Evolutionary conservation across 1,140 invertebrate genomes (phyloP).

Genomic region (Drosophila arizonae): DNA sequence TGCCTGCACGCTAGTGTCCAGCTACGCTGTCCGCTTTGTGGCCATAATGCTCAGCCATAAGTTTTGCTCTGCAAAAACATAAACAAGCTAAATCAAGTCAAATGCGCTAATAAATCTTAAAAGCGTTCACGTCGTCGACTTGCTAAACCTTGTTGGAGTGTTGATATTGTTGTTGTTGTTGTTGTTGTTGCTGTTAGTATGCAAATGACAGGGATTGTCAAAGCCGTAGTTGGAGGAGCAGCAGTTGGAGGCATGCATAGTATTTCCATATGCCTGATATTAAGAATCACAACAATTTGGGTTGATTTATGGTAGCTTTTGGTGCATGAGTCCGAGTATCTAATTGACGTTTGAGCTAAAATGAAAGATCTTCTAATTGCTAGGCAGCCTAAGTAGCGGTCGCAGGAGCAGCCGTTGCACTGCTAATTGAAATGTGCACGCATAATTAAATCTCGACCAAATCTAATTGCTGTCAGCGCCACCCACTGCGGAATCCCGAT

Average conservation of each 20-base stretch:
- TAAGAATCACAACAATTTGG: conserved; percentile 55
- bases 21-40: conserved; percentile 67
- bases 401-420: conserved; percentile 19
- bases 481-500: conserved; percentile 34
- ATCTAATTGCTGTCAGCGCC: conserved; percentile 55
- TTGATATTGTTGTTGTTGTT: conserved; percentile 1
- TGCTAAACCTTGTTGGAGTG: conserved; percentile 13
- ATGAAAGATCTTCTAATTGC: conserved; percentile 7
- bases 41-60: conserved; percentile 76
- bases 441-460: conserved; percentile 67
- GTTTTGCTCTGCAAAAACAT: conserved; percentile 75
- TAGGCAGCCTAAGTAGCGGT: neutral
- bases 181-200: conserved; percentile 42
- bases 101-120: conserved; percentile 76
- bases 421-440: conserved; percentile 68
- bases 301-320: conserved; percentile 58
- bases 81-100: conserved; percentile 82
- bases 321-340: conserved; percentile 14
- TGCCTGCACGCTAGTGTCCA: conserved; percentile 41
- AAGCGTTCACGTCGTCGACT: conserved; percentile 52
- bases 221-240: neutral
- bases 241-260: neutral
- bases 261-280: conserved; percentile 56
- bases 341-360: conserved; percentile 45
- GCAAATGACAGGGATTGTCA: conserved; percentile 54